Percentiles rank a stretch among this genome's conserved stretches.
phyloP scores from a whole-genome alignment of 1,140 invertebrate species.

The Drosophila sechellia region DNA sequence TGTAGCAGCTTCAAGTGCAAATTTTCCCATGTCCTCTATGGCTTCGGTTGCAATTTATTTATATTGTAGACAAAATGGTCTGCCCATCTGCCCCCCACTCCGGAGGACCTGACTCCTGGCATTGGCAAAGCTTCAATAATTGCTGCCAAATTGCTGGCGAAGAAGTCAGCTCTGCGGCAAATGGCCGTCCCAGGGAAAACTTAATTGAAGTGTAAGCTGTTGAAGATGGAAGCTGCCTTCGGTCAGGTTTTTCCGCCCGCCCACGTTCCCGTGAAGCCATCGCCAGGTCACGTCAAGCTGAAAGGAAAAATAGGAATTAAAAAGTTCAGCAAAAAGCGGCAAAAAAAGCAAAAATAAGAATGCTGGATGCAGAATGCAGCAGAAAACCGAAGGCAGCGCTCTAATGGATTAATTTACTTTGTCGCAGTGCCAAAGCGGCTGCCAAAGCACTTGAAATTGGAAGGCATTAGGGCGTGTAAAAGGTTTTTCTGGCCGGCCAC shows the following conservation, averaged over 20 bases:
- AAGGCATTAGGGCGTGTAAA: constrained; percentile 69
- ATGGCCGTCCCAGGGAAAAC: constrained; percentile 55
- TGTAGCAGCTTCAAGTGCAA: constrained; percentile 16
- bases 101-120: constrained; percentile 53
- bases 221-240: constrained; percentile 64
- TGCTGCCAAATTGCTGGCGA: constrained; percentile 76
- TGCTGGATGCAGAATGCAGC: constrained; percentile 5
- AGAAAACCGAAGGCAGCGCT: constrained; percentile 48
- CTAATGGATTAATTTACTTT: constrained; percentile 82
- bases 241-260: constrained; percentile 9
- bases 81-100: constrained; percentile 8
- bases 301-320: constrained; percentile 51
- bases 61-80: constrained; percentile 47
- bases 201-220: constrained; percentile 81
- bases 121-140: constrained; percentile 77
- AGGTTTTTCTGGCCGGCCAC: constrained; percentile 63
- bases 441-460: constrained; percentile 63
- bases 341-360: constrained; percentile 31
- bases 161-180: constrained; percentile 52
- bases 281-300: constrained; percentile 68
- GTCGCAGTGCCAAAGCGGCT: constrained; percentile 70
- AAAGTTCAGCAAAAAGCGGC: constrained; percentile 4
- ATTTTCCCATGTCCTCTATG: constrained; percentile 33
- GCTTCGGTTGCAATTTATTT: constrained; percentile 76
- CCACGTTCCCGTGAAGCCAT: constrained; percentile 38